Conservation (phyloP, 2,113 vertebrate genomes). For the Casuarius casuarius region DNA sequence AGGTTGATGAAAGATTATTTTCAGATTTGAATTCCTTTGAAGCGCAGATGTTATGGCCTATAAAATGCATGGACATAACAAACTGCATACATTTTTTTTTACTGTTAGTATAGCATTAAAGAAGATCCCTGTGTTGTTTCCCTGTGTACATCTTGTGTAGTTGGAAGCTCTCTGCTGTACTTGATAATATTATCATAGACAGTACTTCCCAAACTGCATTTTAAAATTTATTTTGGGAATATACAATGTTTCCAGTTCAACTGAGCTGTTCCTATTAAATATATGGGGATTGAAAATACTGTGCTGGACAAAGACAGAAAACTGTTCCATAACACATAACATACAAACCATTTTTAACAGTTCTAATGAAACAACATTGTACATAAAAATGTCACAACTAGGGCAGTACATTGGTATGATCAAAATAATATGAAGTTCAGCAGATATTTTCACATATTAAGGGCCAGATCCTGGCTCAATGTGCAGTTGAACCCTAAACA, state of each 20-base stretch:
- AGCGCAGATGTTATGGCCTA: not conserved
- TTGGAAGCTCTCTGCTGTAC: not conserved
- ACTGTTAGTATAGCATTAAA: not conserved
- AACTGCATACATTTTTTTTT: not conserved
- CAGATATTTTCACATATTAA: constrained; percentile 13
- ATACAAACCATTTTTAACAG: constrained; percentile 64
- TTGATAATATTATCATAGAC: not conserved
- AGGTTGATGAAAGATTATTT: constrained; percentile 26
- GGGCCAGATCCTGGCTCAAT: constrained; percentile 59
- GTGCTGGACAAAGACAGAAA: constrained; percentile 32
- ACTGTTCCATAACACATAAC: constrained; percentile 43
- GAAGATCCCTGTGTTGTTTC: not conserved
- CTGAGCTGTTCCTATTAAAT: not conserved
- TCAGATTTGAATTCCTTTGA: constrained; percentile 10
- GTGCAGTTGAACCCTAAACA: not conserved
- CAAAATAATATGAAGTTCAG: constrained; percentile 56
- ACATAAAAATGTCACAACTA: constrained; percentile 49
- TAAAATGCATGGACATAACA: not conserved
- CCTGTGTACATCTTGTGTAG: not conserved
- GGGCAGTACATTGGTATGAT: constrained; percentile 24
- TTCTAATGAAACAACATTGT: constrained; percentile 41
- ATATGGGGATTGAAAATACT: not conserved
- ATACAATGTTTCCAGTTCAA: not conserved
- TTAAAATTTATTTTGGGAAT: not conserved
- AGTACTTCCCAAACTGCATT: constrained; percentile 17